Percentiles rank a stretch among this genome's conserved stretches.
phyloP scores from a whole-genome alignment of 2,888 invertebrate species.

The Urechis unicinctus region DNA sequence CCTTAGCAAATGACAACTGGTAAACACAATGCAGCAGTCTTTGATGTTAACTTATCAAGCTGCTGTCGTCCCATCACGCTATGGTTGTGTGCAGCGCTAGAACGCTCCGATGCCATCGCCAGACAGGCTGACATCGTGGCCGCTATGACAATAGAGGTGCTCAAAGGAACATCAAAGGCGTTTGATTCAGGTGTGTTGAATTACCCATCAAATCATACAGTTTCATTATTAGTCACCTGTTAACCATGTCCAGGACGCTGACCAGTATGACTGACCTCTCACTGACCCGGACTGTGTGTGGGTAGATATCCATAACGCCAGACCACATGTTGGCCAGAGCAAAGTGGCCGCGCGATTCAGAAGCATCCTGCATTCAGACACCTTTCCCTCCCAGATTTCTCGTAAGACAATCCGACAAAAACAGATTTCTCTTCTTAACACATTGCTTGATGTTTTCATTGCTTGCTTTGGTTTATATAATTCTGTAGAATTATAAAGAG shows the following conservation, averaged over 20 bases:
- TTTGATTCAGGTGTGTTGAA: slow-evolving; percentile 57
- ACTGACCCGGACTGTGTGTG: neutral
- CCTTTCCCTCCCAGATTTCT: slow-evolving; percentile 62
- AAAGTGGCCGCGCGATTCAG: slow-evolving; percentile 58
- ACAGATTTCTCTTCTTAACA: too few relatives aligned
- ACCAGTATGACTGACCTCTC: neutral
- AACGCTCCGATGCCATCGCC: slow-evolving; percentile 58
- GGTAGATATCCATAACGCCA: slow-evolving; percentile 58
- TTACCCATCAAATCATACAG: neutral
- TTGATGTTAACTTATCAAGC: too few relatives aligned
- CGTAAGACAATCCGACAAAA: too few relatives aligned
- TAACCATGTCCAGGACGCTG: too few relatives aligned
- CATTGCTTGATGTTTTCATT: too few relatives aligned
- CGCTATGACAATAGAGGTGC: slow-evolving; percentile 61
- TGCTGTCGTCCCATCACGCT: too few relatives aligned
- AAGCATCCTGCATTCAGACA: slow-evolving; percentile 59
- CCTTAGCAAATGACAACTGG: too few relatives aligned
- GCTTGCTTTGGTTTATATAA: neutral
- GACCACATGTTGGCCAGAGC: slow-evolving; percentile 62
- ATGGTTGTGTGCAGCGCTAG: slow-evolving; percentile 52
- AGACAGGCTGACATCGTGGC: slow-evolving; percentile 63
- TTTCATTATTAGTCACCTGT: too few relatives aligned
- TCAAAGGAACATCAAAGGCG: slow-evolving; percentile 62
- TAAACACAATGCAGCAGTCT: too few relatives aligned
- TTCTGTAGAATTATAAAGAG: neutral